These are phyloP conservation scores for Menidia menidia DNA, from an alignment of 2,797 vertebrate genomes.

Conservation along the genomic window DNA sequence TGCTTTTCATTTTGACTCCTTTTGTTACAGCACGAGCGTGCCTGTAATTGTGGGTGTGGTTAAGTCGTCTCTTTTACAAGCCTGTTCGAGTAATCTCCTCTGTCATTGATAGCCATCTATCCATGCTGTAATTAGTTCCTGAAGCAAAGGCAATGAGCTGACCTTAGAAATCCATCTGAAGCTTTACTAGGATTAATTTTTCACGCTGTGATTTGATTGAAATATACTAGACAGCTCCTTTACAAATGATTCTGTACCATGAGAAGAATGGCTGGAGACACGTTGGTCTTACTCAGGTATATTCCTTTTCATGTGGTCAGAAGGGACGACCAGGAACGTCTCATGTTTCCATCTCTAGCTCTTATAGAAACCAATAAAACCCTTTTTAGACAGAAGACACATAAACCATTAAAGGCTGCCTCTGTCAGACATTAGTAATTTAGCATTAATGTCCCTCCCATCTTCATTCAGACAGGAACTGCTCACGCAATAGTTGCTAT, in stretches of 20 bases:
- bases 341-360: constrained; percentile 40
- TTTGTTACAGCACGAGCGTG: constrained; percentile 42
- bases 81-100: constrained; percentile 67
- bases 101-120: constrained; percentile 75
- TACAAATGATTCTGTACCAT: constrained; percentile 26
- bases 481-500: background rate
- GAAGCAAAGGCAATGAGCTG: constrained; percentile 64
- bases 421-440: background rate
- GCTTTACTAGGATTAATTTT: constrained; percentile 66
- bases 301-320: constrained; percentile 27
- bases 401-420: constrained; percentile 1
- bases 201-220: constrained; percentile 53
- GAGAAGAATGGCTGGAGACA: constrained; percentile 28
- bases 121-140: constrained; percentile 74
- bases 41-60: constrained; percentile 55
- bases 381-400: constrained; percentile 1
- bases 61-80: constrained; percentile 59
- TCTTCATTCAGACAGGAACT: background rate
- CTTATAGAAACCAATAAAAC: constrained; percentile 26
- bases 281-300: constrained; percentile 23
- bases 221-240: constrained; percentile 51
- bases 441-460: background rate
- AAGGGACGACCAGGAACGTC: constrained; percentile 25
- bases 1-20: constrained; percentile 19
- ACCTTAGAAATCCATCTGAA: constrained; percentile 65